Conservation (phyloP, 2,888 invertebrate species). For the Luperina testacea region DNA sequence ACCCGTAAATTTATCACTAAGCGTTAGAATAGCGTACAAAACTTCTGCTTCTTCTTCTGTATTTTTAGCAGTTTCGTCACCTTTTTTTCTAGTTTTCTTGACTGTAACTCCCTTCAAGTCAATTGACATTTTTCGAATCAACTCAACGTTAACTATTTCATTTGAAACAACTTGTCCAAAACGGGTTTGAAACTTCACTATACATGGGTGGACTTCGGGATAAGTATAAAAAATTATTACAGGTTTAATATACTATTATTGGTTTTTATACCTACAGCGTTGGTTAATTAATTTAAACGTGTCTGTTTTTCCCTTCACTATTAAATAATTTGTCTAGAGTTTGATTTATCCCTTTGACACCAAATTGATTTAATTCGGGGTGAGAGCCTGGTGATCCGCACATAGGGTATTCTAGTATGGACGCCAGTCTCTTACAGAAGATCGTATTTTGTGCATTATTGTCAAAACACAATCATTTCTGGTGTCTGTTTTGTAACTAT, state of each 20-base stretch:
- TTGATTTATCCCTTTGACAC: not conserved
- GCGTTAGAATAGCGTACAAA: conserved; percentile 1
- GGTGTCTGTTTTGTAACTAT: not conserved
- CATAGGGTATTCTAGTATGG: too few relatives aligned
- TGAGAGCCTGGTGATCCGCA: not conserved
- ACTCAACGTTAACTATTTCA: not conserved
- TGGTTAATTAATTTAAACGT: not conserved
- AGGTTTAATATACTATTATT: too few relatives aligned
- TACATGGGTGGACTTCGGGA: not conserved
- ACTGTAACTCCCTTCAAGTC: not conserved
- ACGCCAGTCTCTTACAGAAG: too few relatives aligned
- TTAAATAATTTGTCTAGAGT: not conserved
- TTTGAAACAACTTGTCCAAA: conserved; percentile 1
- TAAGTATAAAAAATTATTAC: not conserved
- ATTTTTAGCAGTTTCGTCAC: conserved; percentile 8
- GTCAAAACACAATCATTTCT: not conserved
- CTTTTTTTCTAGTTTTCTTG: not conserved
- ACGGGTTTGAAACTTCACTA: not conserved
- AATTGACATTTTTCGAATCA: not conserved
- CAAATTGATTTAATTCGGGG: not conserved
- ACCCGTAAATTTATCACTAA: conserved; percentile 6
- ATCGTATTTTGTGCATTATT: not conserved
- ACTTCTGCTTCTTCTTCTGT: not conserved
- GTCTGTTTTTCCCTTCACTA: not conserved
- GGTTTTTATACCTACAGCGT: not conserved